Percentiles rank a stretch among this genome's conserved stretches.
These are phyloP conservation scores for mouse (Mus musculus) DNA, from an alignment of 2,113 vertebrate genomes.

Conservation along the genomic window DNA sequence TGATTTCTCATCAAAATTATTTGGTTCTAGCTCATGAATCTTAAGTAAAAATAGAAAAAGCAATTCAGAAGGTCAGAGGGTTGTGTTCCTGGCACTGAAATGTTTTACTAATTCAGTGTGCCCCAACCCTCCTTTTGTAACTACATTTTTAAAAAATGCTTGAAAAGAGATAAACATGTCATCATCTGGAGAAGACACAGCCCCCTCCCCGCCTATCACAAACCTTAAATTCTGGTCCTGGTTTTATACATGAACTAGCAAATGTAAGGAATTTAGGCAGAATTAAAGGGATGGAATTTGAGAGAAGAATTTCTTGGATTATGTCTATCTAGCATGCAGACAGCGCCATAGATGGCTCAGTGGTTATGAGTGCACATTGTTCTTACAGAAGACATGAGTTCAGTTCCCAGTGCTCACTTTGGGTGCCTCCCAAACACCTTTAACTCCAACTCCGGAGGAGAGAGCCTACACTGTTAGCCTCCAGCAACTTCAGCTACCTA, in stretches of 20 bases:
- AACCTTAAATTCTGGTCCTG: neutral
- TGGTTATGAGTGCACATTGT: neutral
- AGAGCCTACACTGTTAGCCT: neutral
- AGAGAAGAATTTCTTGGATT: neutral
- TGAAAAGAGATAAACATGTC: neutral
- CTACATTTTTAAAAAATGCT: neutral
- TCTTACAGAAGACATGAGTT: neutral
- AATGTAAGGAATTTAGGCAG: neutral
- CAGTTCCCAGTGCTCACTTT: neutral
- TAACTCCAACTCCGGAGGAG: neutral
- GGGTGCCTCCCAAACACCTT: neutral
- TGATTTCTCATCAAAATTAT: constrained; percentile 22
- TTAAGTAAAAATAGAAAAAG: constrained; percentile 41
- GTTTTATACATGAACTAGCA: neutral
- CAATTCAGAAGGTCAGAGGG: neutral
- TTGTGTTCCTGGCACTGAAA: neutral
- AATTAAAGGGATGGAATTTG: neutral
- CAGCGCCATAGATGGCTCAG: neutral
- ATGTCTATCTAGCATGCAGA: too few relatives aligned
- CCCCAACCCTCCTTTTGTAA: neutral
- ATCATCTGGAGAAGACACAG: neutral
- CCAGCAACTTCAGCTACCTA: neutral
- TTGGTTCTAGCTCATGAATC: neutral
- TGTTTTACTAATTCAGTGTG: neutral
- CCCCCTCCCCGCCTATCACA: neutral